Percentiles rank a stretch among this genome's conserved stretches.
phyloP scores from a whole-genome alignment of 2,113 vertebrate species.

The Ammodytes dubius region DNA sequence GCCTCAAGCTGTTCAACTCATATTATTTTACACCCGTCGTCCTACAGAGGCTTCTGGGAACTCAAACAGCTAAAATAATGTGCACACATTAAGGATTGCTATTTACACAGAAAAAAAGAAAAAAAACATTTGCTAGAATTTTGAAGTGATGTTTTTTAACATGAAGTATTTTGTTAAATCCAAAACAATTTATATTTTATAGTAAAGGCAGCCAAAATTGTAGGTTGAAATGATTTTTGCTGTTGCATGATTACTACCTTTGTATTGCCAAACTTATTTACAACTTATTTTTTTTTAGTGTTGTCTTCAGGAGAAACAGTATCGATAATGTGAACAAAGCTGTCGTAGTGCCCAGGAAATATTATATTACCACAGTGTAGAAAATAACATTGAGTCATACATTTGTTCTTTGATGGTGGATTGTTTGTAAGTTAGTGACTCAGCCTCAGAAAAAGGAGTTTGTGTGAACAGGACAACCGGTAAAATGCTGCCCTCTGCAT shows the following conservation, averaged over 20 bases:
- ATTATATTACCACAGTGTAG: slow-evolving; percentile 9
- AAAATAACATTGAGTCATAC: slow-evolving; percentile 32
- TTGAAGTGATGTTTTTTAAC: slow-evolving; percentile 34
- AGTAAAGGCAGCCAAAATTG: slow-evolving; percentile 49
- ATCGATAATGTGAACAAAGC: slow-evolving; percentile 48
- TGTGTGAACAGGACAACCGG: slow-evolving; percentile 17
- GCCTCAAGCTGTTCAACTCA: slow-evolving; percentile 44
- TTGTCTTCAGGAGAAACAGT: slow-evolving; percentile 28
- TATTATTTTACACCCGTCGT: slow-evolving; percentile 21
- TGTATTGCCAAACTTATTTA: slow-evolving; percentile 31
- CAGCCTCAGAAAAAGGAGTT: slow-evolving; percentile 6
- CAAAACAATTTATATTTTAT: slow-evolving; percentile 64
- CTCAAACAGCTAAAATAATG: slow-evolving; percentile 10
- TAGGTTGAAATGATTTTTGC: slow-evolving; percentile 44
- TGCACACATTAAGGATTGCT: slow-evolving; percentile 26
- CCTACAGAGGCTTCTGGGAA: slow-evolving; percentile 40
- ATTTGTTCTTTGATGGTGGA: neutral
- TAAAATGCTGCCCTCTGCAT: slow-evolving; percentile 20
- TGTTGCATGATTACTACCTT: slow-evolving; percentile 42
- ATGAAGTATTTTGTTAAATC: slow-evolving; percentile 57
- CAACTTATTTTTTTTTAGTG: neutral
- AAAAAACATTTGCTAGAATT: too few species aligned
- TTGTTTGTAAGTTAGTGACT: slow-evolving; percentile 14
- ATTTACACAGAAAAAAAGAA: slow-evolving; percentile 23
- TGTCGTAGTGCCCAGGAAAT: neutral